Percentiles rank a stretch among this genome's conserved stretches.
phyloP scores from a whole-genome alignment of 2,888 invertebrate species.

The Corbicula japonica region DNA sequence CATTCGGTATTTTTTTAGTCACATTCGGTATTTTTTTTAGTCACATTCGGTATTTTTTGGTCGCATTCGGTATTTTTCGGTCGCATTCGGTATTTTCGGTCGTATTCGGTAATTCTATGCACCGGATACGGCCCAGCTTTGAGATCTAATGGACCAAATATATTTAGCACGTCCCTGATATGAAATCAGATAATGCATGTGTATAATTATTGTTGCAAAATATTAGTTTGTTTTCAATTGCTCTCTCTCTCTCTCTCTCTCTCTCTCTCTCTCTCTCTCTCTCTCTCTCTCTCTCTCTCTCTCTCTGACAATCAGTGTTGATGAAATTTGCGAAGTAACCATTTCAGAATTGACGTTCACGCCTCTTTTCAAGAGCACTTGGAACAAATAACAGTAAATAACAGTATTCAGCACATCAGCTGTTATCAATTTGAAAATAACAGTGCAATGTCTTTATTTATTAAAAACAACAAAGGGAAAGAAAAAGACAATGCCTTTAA shows the following conservation, averaged over 20 bases:
- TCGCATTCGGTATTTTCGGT: too few species aligned
- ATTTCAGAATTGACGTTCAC: not conserved
- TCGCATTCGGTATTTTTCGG: too few species aligned
- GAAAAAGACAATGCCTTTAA: too few species aligned
- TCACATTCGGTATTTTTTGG: too few species aligned
- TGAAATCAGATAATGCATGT: too few species aligned
- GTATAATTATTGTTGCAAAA: not conserved
- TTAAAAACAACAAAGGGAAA: not conserved
- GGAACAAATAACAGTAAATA: not conserved
- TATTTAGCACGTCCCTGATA: too few species aligned
- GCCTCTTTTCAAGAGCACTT: not conserved
- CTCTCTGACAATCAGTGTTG: not conserved
- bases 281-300: conserved; percentile 2
- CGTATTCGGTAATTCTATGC: too few species aligned
- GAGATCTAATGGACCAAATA: too few species aligned
- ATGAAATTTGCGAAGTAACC: not conserved
- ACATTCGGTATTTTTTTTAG: too few species aligned
- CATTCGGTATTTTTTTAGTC: too few species aligned
- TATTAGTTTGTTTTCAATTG: not conserved
- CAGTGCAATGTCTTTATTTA: not conserved
- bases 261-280: conserved; percentile 4
- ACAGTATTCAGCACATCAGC: not conserved
- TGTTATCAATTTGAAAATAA: not conserved
- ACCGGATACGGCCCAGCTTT: too few species aligned
- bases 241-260: conserved; percentile 4